phyloP scores from a whole-genome alignment of 2,113 vertebrate genomes.

The Oreocharis arfaki region DNA sequence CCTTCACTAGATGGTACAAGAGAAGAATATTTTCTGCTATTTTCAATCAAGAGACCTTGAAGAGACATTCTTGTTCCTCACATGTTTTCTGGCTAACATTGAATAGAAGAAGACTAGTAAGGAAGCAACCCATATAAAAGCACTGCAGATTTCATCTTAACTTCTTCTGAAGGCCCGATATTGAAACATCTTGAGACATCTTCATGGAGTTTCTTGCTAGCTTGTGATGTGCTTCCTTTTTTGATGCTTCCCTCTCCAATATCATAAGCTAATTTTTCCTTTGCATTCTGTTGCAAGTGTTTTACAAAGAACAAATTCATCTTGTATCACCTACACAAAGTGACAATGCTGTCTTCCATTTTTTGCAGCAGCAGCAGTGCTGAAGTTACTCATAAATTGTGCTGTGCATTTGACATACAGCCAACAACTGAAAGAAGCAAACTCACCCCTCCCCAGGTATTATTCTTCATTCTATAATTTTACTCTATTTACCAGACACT shows the following conservation, averaged over 20 bases:
- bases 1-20: not conserved
- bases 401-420: not conserved
- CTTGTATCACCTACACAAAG: not conserved
- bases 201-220: not conserved
- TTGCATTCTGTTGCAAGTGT: not conserved
- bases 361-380: not conserved
- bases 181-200: not conserved
- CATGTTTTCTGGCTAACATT: not conserved
- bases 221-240: not conserved
- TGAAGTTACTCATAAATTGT: slow-evolving; percentile 12
- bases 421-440: not conserved
- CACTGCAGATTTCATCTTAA: not conserved
- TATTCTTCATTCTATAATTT: not conserved
- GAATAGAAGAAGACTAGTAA: not conserved
- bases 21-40: not conserved
- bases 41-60: not conserved
- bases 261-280: not conserved
- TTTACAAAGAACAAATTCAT: not conserved
- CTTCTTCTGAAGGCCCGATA: not conserved
- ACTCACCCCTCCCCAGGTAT: not conserved
- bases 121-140: not conserved
- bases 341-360: not conserved
- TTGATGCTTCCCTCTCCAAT: not conserved
- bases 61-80: not conserved
- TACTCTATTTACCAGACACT: not conserved